Percentiles rank a stretch among this genome's conserved stretches.
Evolutionary conservation across 2,113 vertebrate species (phyloP).

Genomic region (Poicephalus meyeri): DNA sequence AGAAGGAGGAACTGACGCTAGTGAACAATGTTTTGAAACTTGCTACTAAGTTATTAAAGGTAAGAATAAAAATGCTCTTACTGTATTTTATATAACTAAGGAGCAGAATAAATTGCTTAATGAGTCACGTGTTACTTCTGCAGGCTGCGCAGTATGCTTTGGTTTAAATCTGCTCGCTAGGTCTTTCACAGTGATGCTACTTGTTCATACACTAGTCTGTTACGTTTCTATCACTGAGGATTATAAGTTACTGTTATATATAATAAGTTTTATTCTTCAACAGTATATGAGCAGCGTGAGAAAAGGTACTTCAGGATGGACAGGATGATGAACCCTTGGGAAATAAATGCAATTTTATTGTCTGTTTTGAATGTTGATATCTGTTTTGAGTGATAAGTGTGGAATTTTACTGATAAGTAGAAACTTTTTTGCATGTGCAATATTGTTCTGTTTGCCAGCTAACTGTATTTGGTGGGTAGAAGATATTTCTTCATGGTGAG

Average conservation of each 20-base stretch:
- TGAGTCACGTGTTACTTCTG: not conserved
- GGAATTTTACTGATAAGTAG: not conserved
- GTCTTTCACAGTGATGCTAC: not conserved
- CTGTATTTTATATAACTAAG: not conserved
- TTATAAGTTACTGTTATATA: not conserved
- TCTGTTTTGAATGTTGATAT: not conserved
- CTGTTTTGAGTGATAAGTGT: not conserved
- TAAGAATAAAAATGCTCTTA: constrained; percentile 56
- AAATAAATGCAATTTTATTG: not conserved
- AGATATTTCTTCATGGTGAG: not conserved
- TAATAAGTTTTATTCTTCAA: not conserved
- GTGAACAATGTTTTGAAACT: constrained; percentile 99
- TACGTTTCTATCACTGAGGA: not conserved
- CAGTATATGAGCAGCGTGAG: not conserved
- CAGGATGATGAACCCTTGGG: not conserved
- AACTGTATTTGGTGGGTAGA: not conserved
- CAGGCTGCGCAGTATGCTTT: not conserved
- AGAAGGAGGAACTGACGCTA: constrained; percentile 96
- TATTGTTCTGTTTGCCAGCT: not conserved
- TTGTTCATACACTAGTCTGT: not conserved
- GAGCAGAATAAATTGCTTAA: not conserved
- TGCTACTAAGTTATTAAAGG: constrained; percentile 97
- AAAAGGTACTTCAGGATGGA: not conserved
- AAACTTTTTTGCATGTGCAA: not conserved
- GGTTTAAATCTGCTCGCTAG: not conserved